phyloP scores from a whole-genome alignment of 2,888 invertebrate species.

The Cosmopolites sordidus region DNA sequence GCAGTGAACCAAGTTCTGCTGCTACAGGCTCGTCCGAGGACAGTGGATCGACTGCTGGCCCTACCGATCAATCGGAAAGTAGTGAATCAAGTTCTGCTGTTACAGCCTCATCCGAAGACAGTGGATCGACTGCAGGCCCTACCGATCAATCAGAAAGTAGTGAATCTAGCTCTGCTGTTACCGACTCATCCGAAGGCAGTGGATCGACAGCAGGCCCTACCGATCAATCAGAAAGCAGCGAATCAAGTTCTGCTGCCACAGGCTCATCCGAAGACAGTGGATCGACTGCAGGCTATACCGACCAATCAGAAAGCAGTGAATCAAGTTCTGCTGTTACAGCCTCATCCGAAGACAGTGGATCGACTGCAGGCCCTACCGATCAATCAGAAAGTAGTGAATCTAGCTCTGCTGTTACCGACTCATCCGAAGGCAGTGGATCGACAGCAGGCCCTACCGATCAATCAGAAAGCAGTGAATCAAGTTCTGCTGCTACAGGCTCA shows the following conservation, averaged over 20 bases:
- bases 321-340: no score
- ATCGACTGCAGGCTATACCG: neutral
- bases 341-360: no score
- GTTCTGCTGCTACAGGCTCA: neutral
- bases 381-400: neutral
- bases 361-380: neutral
- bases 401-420: neutral
- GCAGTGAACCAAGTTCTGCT: no score
- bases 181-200: neutral
- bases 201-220: neutral
- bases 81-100: no score
- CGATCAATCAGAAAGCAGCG: neutral
- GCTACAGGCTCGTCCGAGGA: no score
- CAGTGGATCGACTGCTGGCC: no score
- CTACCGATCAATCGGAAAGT: no score
- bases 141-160: no score
- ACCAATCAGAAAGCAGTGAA: neutral
- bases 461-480: neutral
- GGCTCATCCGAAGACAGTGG: neutral
- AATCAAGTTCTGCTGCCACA: neutral
- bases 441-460: no score
- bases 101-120: no score
- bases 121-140: no score
- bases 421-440: neutral
- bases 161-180: no score